Conservation (phyloP, 1,140 invertebrate genomes). For the Caenorhabditis briggsae region DNA sequence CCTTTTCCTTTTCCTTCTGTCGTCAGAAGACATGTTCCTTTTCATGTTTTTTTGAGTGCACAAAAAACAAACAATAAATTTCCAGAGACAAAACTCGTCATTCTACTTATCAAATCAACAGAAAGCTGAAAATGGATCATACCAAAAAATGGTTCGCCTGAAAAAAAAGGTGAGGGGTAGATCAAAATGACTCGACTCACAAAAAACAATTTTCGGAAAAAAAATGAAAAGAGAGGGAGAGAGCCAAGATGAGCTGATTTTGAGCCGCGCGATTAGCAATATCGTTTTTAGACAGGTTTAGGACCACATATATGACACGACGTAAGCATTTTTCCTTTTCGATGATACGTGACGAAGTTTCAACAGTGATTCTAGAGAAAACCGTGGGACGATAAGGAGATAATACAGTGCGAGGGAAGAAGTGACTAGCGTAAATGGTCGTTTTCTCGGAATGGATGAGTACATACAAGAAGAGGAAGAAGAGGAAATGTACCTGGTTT, state of each 20-base stretch:
- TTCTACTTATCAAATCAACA: conserved; percentile 4
- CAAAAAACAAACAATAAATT: conserved; percentile 5
- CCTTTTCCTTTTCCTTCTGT: conserved; percentile 2
- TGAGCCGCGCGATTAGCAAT: background rate
- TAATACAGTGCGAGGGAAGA: conserved; percentile 31
- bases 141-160: conserved; percentile 7
- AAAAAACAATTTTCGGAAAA: background rate
- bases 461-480: too few species aligned
- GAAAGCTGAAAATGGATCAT: too few species aligned
- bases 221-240: background rate
- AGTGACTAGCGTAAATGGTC: background rate
- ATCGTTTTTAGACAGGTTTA: conserved; percentile 42
- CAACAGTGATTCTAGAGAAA: background rate
- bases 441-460: background rate
- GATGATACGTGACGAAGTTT: background rate
- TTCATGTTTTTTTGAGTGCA: background rate
- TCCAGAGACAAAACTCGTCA: conserved; percentile 24
- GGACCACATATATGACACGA: background rate
- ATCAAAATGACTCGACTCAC: too few species aligned
- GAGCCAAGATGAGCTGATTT: conserved; percentile 1
- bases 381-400: background rate
- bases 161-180: background rate
- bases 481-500: background rate
- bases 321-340: background rate
- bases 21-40: conserved; percentile 30